A percentile compares a stretch with the other conserved stretches of the same genome.
Conservation (phyloP, 2,888 invertebrate species). For the Temnothorax rugatulus region DNA sequence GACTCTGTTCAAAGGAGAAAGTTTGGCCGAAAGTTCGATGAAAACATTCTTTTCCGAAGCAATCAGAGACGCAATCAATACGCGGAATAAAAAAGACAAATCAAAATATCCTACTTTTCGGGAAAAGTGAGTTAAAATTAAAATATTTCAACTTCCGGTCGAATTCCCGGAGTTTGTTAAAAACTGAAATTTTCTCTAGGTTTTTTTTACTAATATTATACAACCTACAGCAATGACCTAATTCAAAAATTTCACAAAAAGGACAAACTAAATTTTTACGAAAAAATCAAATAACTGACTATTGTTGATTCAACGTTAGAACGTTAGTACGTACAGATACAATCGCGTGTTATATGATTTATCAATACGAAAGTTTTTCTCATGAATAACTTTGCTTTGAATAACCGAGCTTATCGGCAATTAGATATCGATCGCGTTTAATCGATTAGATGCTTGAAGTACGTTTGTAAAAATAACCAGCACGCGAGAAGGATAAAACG, state of each 20-base stretch:
- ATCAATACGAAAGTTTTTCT: background rate
- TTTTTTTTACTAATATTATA: background rate
- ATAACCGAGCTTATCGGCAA: background rate
- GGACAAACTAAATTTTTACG: background rate
- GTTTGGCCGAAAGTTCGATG: conserved; percentile 11
- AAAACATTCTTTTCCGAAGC: conserved; percentile 8
- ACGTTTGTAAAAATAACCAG: conserved; percentile 17
- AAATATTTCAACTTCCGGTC: background rate
- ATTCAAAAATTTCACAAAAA: background rate
- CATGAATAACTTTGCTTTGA: conserved; percentile 6
- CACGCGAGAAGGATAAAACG: conserved; percentile 60
- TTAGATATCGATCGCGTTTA: background rate
- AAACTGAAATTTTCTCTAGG: background rate
- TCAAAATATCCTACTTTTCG: background rate
- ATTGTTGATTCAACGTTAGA: background rate
- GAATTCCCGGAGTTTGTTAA: background rate
- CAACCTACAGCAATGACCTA: background rate
- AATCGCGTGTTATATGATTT: background rate
- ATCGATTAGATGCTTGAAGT: background rate
- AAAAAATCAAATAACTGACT: background rate
- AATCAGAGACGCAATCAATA: background rate
- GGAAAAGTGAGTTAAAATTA: background rate
- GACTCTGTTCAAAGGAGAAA: conserved; percentile 7
- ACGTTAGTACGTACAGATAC: background rate
- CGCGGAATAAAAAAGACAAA: background rate